Conservation (phyloP, 1,140 invertebrate genomes). For the Epicauta chinensis region DNA sequence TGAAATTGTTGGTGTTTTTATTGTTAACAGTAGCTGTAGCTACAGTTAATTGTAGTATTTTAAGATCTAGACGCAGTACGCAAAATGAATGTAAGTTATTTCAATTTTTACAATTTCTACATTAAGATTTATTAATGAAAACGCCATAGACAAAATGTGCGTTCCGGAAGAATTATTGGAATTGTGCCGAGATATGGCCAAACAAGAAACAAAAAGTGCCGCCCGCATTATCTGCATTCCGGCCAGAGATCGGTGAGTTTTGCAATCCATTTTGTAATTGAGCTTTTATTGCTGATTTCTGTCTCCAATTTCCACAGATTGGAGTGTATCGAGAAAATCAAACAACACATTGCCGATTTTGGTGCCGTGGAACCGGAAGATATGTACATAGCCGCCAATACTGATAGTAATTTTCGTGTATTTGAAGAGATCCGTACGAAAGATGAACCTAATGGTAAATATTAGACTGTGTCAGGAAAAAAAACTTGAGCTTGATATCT, state of each 20-base stretch:
- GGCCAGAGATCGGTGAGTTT: slow-evolving; percentile 57
- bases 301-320: slow-evolving; percentile 46
- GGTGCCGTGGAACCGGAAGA: slow-evolving; percentile 76
- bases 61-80: too few species aligned
- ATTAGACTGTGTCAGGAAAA: too few species aligned
- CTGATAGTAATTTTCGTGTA: slow-evolving; percentile 56
- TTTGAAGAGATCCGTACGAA: slow-evolving; percentile 64
- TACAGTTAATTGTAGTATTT: too few species aligned
- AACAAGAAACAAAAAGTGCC: slow-evolving; percentile 55
- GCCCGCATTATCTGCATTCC: slow-evolving; percentile 57
- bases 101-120: too few species aligned
- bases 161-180: slow-evolving; percentile 56
- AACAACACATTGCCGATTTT: slow-evolving; percentile 69
- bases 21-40: too few species aligned
- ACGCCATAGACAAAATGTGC: slow-evolving; percentile 58
- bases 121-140: neutral
- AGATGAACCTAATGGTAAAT: slow-evolving; percentile 54
- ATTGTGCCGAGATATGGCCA: slow-evolving; percentile 58
- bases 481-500: too few species aligned
- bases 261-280: neutral
- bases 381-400: slow-evolving; percentile 72
- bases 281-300: neutral
- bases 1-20: too few species aligned
- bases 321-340: slow-evolving; percentile 68
- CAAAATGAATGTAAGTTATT: too few species aligned